A percentile compares a stretch with the other conserved stretches of the same genome.
These are phyloP conservation scores for Pygoscelis antarcticus DNA, from an alignment of 2,113 vertebrate genomes.

Conservation along the genomic window DNA sequence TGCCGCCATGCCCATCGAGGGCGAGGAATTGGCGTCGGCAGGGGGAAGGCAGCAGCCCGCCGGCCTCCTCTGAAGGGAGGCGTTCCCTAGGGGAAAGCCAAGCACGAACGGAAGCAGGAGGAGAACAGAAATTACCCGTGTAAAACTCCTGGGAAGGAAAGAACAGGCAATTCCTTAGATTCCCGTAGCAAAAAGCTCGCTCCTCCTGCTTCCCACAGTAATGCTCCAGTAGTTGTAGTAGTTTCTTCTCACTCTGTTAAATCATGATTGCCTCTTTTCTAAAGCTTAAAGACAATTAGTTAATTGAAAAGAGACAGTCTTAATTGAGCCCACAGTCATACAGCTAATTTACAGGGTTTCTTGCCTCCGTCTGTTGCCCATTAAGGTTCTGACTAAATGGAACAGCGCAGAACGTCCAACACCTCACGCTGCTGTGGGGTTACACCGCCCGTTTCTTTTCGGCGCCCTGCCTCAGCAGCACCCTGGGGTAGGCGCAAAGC, in stretches of 20 bases:
- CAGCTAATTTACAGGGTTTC: not conserved
- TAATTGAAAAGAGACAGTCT: not conserved
- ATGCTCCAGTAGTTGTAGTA: not conserved
- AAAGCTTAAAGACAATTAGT: not conserved
- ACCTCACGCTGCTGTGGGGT: not conserved
- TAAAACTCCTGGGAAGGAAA: not conserved
- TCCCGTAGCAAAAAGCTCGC: not conserved
- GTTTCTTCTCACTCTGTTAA: not conserved
- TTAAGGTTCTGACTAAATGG: not conserved
- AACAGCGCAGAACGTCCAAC: fast-evolving
- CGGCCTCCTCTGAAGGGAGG: not conserved
- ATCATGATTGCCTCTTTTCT: not conserved
- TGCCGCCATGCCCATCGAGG: fast-evolving
- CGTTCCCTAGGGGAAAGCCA: not conserved
- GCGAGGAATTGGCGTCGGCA: not conserved
- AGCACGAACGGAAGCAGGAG: not conserved
- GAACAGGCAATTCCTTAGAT: not conserved
- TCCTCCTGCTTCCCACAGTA: not conserved
- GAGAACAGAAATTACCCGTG: not conserved
- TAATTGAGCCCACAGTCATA: not conserved
- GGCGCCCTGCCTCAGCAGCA: not conserved
- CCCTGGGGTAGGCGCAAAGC: not conserved
- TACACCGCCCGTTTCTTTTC: fast-evolving
- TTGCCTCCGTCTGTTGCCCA: not conserved
- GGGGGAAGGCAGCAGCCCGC: not conserved